Evolutionary conservation across 1,140 invertebrate genomes (phyloP).

Genomic region (Apolygus lucorum): DNA sequence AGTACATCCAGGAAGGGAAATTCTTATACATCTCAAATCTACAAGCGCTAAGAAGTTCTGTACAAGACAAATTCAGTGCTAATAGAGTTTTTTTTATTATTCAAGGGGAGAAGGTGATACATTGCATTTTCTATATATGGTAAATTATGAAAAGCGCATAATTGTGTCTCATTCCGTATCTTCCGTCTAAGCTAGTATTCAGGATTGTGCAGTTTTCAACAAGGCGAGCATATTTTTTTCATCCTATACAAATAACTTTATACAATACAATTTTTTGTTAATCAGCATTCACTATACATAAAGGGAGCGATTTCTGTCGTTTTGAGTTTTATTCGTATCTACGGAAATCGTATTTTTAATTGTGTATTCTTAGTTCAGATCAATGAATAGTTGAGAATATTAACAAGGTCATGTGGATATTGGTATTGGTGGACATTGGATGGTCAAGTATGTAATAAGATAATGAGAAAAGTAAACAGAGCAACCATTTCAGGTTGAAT

Average conservation of each 20-base stretch:
- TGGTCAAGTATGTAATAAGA: too few species aligned
- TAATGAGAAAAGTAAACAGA: too few species aligned
- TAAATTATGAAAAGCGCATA: neutral
- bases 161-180: neutral
- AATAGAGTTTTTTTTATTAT: neutral
- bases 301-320: neutral
- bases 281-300: neutral
- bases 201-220: constrained; percentile 16
- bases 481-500: too few species aligned
- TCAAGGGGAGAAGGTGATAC: neutral
- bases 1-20: neutral
- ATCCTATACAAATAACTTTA: constrained; percentile 1
- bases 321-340: constrained; percentile 7
- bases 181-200: neutral
- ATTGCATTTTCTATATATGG: neutral
- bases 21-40: neutral
- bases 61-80: neutral
- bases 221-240: neutral
- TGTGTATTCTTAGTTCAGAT: too few species aligned
- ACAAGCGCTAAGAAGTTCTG: neutral
- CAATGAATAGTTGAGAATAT: too few species aligned
- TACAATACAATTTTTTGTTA: neutral
- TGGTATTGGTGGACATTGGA: too few species aligned
- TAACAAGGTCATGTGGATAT: too few species aligned
- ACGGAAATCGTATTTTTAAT: too few species aligned